These are phyloP conservation scores for Alcedo atthis DNA, from an alignment of 2,797 vertebrate species.

Conservation along the genomic window DNA sequence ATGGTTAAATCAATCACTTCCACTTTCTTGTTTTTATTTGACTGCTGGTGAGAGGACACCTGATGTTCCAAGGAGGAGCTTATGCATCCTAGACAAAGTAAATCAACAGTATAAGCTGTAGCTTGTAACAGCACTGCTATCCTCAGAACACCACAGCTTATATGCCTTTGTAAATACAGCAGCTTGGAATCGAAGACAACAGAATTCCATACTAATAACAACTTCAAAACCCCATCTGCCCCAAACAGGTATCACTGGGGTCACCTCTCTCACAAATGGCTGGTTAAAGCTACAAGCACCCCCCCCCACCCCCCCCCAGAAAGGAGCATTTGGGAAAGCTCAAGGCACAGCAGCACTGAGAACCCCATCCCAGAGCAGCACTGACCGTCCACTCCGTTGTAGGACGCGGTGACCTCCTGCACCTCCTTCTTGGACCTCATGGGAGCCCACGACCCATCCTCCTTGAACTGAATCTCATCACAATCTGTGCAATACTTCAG, in stretches of 20 bases:
- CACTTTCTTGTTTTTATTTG: conserved; percentile 89
- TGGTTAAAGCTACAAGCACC: background rate
- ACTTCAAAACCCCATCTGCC: background rate
- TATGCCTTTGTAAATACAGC: background rate
- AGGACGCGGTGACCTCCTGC: conserved; percentile 88
- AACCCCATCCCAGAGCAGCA: background rate
- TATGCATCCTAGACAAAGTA: conserved; percentile 78
- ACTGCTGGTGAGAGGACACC: conserved; percentile 80
- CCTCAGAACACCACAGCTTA: background rate
- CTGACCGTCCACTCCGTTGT: conserved; percentile 91
- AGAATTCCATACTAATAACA: accelerated
- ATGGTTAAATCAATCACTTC: conserved; percentile 96
- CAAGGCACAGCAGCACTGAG: background rate
- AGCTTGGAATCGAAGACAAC: background rate
- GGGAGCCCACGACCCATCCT: conserved; percentile 94
- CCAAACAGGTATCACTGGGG: background rate
- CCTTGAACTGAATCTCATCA: conserved; percentile 98
- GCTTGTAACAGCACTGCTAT: background rate
- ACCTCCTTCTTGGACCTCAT: conserved; percentile 97
- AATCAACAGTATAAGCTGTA: background rate
- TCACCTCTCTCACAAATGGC: background rate
- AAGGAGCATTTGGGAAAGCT: background rate
- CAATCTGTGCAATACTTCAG: conserved; percentile 95
- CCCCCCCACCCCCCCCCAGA: no score
- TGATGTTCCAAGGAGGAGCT: conserved; percentile 87